Conservation (phyloP, 2,888 invertebrate species). For the Portevinia maculata region DNA sequence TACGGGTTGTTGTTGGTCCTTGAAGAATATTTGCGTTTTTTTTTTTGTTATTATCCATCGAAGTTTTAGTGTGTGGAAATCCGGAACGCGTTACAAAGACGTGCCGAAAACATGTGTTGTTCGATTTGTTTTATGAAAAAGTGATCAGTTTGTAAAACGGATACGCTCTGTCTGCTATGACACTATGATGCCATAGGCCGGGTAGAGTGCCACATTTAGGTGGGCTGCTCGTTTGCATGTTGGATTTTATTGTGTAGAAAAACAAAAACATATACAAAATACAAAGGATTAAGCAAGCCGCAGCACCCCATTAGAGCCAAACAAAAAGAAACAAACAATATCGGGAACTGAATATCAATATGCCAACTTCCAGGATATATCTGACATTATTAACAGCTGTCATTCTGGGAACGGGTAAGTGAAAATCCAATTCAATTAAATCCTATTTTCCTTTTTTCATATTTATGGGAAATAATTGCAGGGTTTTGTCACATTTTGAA, state of each 20-base stretch:
- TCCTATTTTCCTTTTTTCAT: conserved; percentile 3
- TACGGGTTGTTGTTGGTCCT: conserved; percentile 44
- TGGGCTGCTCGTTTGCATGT: conserved; percentile 31
- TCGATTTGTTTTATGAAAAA: neutral
- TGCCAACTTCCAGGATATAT: conserved; percentile 71
- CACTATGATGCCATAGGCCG: conserved; percentile 28
- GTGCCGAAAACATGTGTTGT: conserved; percentile 10
- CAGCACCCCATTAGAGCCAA: conserved; percentile 14
- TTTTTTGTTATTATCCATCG: neutral
- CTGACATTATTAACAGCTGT: conserved; percentile 71
- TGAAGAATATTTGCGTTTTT: conserved; percentile 16
- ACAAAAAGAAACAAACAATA: conserved; percentile 31
- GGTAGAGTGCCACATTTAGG: conserved; percentile 7
- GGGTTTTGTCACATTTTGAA: conserved; percentile 15
- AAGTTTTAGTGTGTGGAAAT: too few relatives aligned
- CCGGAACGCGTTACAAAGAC: neutral
- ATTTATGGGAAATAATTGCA: conserved; percentile 12
- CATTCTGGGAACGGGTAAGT: conserved; percentile 70
- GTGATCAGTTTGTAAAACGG: conserved; percentile 11
- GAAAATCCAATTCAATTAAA: conserved; percentile 40
- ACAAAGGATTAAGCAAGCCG: conserved; percentile 45
- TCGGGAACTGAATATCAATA: conserved; percentile 64
- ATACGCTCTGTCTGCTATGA: conserved; percentile 24
- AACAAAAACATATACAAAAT: conserved; percentile 6
- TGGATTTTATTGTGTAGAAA: conserved; percentile 15